Percentiles rank a stretch among this genome's conserved stretches.
Conservation (phyloP, 2,113 vertebrate genomes). For the Chaenocephalus aceratus region DNA sequence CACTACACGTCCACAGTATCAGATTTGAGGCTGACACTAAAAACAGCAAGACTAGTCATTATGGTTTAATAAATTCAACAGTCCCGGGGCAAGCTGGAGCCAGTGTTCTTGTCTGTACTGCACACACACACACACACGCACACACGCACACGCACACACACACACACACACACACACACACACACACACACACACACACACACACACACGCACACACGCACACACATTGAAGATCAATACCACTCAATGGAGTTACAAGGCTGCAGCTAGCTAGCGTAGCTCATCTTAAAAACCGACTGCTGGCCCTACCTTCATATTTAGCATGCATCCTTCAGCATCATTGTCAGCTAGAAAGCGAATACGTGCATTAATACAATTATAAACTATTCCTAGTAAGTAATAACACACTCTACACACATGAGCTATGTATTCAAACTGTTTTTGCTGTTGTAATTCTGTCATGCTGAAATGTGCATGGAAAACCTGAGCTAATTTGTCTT, state of each 20-base stretch:
- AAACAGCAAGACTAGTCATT: constrained; percentile 67
- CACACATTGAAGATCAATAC: neutral
- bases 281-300: neutral
- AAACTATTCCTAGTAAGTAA: neutral
- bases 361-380: too few species aligned
- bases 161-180: constrained; percentile 3
- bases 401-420: constrained; percentile 13
- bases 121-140: neutral
- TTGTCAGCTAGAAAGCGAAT: neutral
- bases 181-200: neutral
- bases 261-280: neutral
- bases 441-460: constrained; percentile 40
- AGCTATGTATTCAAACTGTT: neutral
- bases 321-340: too few species aligned
- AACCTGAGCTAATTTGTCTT: constrained; percentile 71
- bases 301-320: neutral
- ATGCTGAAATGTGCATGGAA: constrained; percentile 70
- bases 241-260: neutral
- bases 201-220: neutral
- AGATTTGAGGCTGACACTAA: constrained; percentile 73
- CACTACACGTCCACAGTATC: constrained; percentile 60
- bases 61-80: constrained; percentile 70
- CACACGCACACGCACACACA: neutral
- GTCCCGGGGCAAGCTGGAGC: constrained; percentile 54
- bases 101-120: constrained; percentile 32